Evolutionary conservation across 2,797 vertebrate genomes (phyloP).

Genomic region (Anolis apletophallus): DNA sequence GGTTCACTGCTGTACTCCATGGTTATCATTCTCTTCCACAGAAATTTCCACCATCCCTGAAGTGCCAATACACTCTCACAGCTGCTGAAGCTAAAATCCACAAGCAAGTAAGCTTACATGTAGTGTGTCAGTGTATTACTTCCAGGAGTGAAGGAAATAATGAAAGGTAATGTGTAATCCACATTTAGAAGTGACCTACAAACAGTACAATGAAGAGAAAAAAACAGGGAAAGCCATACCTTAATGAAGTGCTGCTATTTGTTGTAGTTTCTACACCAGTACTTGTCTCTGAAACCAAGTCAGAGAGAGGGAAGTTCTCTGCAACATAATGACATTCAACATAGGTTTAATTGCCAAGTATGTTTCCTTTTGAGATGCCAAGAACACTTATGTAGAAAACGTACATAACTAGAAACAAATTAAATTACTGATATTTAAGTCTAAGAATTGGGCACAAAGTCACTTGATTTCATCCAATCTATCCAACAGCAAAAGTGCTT

Average conservation of each 20-base stretch:
- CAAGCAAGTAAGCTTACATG: not conserved
- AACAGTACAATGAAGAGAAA: slow-evolving; percentile 8
- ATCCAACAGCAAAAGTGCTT: not conserved
- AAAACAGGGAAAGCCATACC: slow-evolving; percentile 75
- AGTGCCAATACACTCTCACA: not conserved
- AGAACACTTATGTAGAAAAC: slow-evolving; percentile 13
- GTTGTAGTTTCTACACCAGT: slow-evolving; percentile 93
- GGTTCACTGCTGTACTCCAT: not conserved
- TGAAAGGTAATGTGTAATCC: not conserved
- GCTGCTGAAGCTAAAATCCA: not conserved
- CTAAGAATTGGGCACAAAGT: not conserved
- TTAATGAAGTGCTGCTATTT: slow-evolving; percentile 93
- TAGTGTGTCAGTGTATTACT: not conserved
- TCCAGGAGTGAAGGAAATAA: not conserved
- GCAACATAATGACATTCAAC: slow-evolving; percentile 56
- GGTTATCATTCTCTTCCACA: not conserved
- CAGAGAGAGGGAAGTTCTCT: slow-evolving; percentile 95
- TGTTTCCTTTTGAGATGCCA: not conserved
- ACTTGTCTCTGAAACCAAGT: slow-evolving; percentile 92
- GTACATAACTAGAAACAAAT: slow-evolving; percentile 4
- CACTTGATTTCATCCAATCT: not conserved
- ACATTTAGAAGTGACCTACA: not conserved
- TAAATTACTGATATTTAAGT: not conserved
- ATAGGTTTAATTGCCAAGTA: slow-evolving; percentile 17
- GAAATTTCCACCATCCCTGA: not conserved